Evolutionary conservation across 2,113 vertebrate species (phyloP), one percentile per base, ranked within the genome.

Genomic region (Mystacornis crossleyi): DNA sequence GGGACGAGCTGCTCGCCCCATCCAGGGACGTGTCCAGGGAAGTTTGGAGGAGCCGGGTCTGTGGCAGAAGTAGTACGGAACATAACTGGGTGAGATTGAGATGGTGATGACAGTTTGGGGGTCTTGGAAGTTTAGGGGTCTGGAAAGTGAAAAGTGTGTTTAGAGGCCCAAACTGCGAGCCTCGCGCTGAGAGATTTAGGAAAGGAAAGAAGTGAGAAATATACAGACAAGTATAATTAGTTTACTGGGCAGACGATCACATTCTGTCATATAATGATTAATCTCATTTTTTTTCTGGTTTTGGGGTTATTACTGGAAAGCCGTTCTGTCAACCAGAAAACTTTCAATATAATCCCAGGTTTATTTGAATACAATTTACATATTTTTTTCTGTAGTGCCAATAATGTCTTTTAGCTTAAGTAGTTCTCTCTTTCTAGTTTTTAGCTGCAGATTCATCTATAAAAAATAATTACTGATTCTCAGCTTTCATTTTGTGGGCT

Each of bases 1-100:
- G 57, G 45, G n/a, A 42, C 0, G 1, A 74, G 40, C 47, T 29
- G 86, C 79, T 79, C 0, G 1, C 25, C 71, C 62, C 66, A 24
- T 14, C 0, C 14, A 81, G 5, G 14, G 69, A 64, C 5, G 0
- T 28, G 40, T 36, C 53, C 75, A 17, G n/a, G 66, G 78, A 92
- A 48, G 40, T 40, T 12, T 0, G 1, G 53, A 77, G 29, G 75
- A 96, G 67, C 42, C 38, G 33, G 75, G 91, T 81, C 81, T 1
- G 67, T 54, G 85, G 75, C 64, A 64, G 24, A 82, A 86, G 28
- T 3, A 23, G 23, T 26, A 38, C 23, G 43, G 69, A 87, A 65
- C 0, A 1, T 24, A n/a, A 58, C 0, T 4, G 58, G 47, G 33
- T 29, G 89, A 55, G 60, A 84, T 0, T 0, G 10, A 93, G 38